Conservation (phyloP, 2,113 vertebrate genomes). For the Hystrix brachyura region DNA sequence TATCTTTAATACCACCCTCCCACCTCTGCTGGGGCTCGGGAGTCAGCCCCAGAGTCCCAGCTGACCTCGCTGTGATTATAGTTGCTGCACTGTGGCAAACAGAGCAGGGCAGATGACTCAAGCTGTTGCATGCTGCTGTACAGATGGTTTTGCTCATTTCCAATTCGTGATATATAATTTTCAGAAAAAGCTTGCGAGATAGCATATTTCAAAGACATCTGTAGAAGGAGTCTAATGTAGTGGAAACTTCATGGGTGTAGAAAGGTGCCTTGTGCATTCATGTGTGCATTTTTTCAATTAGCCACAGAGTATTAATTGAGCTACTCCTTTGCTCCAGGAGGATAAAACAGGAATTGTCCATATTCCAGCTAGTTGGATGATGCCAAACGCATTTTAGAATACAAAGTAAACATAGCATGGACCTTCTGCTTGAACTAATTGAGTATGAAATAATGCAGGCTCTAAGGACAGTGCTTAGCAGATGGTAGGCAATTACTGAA, state of each 20-base stretch:
- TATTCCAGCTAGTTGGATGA: not conserved
- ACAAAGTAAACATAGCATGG: not conserved
- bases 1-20: not conserved
- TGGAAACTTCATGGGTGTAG: not conserved
- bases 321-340: not conserved
- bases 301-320: not conserved
- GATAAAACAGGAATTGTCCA: not conserved
- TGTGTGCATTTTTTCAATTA: not conserved
- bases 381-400: not conserved
- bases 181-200: not conserved
- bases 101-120: not conserved
- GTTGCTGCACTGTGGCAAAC: not conserved
- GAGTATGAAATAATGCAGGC: not conserved
- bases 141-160: not conserved
- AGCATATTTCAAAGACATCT: not conserved
- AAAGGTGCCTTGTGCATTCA: not conserved
- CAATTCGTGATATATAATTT: slow-evolving; percentile 23
- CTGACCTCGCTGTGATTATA: not conserved
- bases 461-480: not conserved
- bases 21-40: not conserved
- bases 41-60: not conserved
- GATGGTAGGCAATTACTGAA: not conserved
- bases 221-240: not conserved
- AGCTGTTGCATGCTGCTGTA: not conserved
- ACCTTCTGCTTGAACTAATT: not conserved